Evolutionary conservation across 2,888 invertebrate genomes (phyloP).

Genomic region (Helleia helle): DNA sequence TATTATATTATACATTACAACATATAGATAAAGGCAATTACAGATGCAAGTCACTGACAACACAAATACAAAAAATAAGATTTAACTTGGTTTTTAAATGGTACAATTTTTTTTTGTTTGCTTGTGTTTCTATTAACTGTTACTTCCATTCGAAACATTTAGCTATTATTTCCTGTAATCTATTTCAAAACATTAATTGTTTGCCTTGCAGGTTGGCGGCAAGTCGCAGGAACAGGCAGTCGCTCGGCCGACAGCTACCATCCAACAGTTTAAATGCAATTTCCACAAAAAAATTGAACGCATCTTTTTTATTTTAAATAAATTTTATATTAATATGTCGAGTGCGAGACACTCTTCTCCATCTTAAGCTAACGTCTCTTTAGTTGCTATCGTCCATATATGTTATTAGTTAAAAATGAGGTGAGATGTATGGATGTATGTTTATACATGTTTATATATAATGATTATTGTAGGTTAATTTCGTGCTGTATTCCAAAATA

Average conservation of each 20-base stretch:
- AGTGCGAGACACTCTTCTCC: conserved; percentile 22
- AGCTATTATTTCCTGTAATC: too few relatives aligned
- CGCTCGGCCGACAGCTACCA: conserved; percentile 38
- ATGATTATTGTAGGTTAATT: conserved; percentile 69
- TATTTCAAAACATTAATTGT: too few relatives aligned
- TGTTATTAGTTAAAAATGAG: conserved; percentile 39
- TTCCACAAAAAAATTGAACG: conserved; percentile 54
- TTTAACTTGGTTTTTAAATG: too few relatives aligned
- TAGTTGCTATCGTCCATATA: conserved; percentile 54
- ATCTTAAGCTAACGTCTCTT: conserved; percentile 50
- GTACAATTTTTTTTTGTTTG: too few relatives aligned
- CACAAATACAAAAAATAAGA: too few relatives aligned
- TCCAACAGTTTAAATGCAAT: conserved; percentile 50
- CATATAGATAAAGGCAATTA: too few relatives aligned
- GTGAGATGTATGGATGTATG: conserved; percentile 61
- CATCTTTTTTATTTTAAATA: conserved; percentile 43
- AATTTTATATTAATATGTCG: conserved; percentile 27
- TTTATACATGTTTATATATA: conserved; percentile 70
- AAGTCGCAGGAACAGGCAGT: conserved; percentile 31
- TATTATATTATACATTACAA: too few relatives aligned
- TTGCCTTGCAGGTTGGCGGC: conserved; percentile 55
- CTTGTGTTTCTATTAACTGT: too few relatives aligned
- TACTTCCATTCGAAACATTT: too few relatives aligned
- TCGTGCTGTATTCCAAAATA: conserved; percentile 58
- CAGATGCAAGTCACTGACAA: too few relatives aligned